phyloP scores from a whole-genome alignment of 2,888 invertebrate genomes.

The Atrina japonica region DNA sequence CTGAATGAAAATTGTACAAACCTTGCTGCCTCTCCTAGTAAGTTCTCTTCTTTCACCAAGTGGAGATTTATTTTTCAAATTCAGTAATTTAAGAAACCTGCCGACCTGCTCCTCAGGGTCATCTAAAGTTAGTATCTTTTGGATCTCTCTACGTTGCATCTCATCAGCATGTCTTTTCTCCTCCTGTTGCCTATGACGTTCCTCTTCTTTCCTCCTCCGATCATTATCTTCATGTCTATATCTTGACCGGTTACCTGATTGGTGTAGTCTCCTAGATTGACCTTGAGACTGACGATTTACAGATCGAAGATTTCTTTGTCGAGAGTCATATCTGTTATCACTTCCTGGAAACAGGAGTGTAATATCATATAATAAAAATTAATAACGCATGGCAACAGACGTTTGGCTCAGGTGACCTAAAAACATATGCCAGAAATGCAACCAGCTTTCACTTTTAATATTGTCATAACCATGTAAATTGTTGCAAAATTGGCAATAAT shows the following conservation, averaged over 20 bases:
- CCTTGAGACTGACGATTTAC: not conserved
- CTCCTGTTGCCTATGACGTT: conserved; percentile 21
- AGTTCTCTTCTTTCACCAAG: not conserved
- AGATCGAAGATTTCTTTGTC: too few relatives aligned
- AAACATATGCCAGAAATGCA: too few relatives aligned
- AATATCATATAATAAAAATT: too few relatives aligned
- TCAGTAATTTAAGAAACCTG: conserved; percentile 58
- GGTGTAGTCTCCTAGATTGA: not conserved
- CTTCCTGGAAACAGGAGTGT: too few relatives aligned
- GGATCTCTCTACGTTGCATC: conserved; percentile 60
- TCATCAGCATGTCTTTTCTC: conserved; percentile 35
- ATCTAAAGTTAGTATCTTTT: conserved; percentile 65
- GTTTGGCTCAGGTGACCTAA: too few relatives aligned
- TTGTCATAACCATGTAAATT: too few relatives aligned
- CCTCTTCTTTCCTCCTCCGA: conserved; percentile 17
- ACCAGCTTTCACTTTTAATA: too few relatives aligned
- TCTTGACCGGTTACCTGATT: not conserved
- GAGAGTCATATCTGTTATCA: too few relatives aligned
- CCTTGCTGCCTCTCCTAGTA: conserved; percentile 20
- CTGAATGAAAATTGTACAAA: too few relatives aligned
- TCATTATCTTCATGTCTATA: conserved; percentile 2
- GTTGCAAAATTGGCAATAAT: too few relatives aligned
- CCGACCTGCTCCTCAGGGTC: conserved; percentile 68
- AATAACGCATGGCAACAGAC: too few relatives aligned
- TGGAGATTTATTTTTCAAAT: not conserved